Conservation (phyloP, 1,140 invertebrate species). For the Mercenaria mercenaria region DNA sequence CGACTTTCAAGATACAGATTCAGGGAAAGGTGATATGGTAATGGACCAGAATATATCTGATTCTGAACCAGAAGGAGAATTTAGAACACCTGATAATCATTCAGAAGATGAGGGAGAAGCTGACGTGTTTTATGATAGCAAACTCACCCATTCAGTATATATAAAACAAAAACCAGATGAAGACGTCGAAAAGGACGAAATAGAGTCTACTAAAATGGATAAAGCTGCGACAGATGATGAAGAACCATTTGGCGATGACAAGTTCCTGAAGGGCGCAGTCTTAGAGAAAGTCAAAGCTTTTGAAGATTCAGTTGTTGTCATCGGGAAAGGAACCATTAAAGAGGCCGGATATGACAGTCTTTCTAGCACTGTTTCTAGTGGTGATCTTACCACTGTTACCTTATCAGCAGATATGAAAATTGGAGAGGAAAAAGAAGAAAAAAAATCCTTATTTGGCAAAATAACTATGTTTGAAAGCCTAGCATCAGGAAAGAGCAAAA, state of each 20-base stretch:
- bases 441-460: background rate
- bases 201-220: background rate
- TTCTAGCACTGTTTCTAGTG: background rate
- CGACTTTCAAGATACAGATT: background rate
- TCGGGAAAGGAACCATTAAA: background rate
- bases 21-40: background rate
- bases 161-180: background rate
- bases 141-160: background rate
- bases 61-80: background rate
- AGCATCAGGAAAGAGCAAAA: background rate
- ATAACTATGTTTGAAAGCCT: background rate
- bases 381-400: background rate
- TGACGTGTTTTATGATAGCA: background rate
- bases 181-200: background rate
- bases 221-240: background rate
- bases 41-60: background rate
- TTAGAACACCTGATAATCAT: background rate
- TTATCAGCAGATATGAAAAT: background rate
- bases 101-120: background rate
- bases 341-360: constrained; percentile 12
- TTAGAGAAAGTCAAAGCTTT: background rate
- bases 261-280: background rate
- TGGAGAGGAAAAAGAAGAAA: background rate
- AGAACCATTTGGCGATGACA: background rate
- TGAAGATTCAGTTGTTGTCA: constrained; percentile 6